These are phyloP conservation scores for Cinara cedri DNA, from an alignment of 2,888 invertebrate genomes.

Conservation along the genomic window DNA sequence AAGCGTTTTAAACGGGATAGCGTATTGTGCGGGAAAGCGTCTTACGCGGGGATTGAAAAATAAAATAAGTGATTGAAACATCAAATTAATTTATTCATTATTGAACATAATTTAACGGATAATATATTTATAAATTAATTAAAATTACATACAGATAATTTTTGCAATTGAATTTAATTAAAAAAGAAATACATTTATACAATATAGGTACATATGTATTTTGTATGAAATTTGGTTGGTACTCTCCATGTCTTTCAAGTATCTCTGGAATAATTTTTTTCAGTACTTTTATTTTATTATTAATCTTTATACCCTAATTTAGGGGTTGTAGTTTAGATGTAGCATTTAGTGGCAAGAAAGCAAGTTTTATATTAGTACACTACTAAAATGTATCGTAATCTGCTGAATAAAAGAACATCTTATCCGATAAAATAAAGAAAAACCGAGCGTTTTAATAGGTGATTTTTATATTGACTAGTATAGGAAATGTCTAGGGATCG, in stretches of 20 bases:
- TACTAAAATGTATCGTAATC: no score
- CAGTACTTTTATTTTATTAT: constrained; percentile 13
- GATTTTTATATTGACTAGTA: no score
- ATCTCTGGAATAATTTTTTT: constrained; percentile 10
- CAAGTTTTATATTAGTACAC: neutral
- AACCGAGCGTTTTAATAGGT: no score
- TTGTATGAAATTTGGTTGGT: constrained; percentile 6
- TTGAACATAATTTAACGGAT: neutral
- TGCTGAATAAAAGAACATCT: no score
- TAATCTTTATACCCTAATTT: constrained; percentile 3
- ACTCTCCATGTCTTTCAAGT: constrained; percentile 7
- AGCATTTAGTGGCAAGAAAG: neutral
- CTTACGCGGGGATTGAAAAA: no score
- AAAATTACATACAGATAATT: neutral
- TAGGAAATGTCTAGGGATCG: no score
- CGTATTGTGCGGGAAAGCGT: no score
- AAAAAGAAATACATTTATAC: neutral
- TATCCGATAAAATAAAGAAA: no score
- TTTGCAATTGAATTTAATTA: neutral
- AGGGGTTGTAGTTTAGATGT: constrained; percentile 4
- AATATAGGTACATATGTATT: neutral
- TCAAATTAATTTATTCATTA: neutral
- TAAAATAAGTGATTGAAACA: no score
- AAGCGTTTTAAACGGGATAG: no score
- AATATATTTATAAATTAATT: neutral